Evolutionary conservation across 2,113 vertebrate genomes (phyloP), one percentile per base, ranked within the genome.

Genomic region (Hypomesus transpacificus): DNA sequence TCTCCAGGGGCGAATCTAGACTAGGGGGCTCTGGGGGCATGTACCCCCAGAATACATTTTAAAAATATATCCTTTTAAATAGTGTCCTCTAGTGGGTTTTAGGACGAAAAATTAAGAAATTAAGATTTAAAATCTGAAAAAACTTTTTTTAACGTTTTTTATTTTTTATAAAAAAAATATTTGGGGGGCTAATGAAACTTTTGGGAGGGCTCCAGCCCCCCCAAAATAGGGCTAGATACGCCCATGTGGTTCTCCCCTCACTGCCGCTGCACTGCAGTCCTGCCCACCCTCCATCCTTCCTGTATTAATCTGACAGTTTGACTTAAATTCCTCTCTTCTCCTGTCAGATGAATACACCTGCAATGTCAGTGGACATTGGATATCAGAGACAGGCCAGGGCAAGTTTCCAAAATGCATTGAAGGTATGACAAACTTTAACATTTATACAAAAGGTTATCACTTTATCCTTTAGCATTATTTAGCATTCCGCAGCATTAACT

Each of bases 301-400:
- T 46, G 17, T 71, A 14, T 5, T 59, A 21, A 56, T 1, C n/a
- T 51, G 6, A 62, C 13, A 28, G 24, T 20, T 28, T 13, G 20
- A 21, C 52, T 39, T 21, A 24, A 9, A 26, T 70, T 34, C 66
- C 16, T 68, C 59, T 57, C 16, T 20, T 66, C 64, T 54, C 53
- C n/a, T 64, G 56, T 74, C 74, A 93, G 91, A 81, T 8, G 51
- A 21, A 4, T 92, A 85, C 70, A 86, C 26, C 16, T 93, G 91
- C 58, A 59, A 63, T 50, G 81, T 82, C 39, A 68, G 4, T 0
- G 88, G 91, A 34, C 17, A 80, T 17, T 93, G 91, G 91, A 54
- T 56, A 51, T 85, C 91, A 66, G 3, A 0, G 8, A 58, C 9
- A 0, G 86, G 80, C 9, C 39, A 71, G 1, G 51, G 26, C n/a